Base-by-base conservation (phyloP, 2,113 vertebrate species). In the Merops nubicus region DNA sequence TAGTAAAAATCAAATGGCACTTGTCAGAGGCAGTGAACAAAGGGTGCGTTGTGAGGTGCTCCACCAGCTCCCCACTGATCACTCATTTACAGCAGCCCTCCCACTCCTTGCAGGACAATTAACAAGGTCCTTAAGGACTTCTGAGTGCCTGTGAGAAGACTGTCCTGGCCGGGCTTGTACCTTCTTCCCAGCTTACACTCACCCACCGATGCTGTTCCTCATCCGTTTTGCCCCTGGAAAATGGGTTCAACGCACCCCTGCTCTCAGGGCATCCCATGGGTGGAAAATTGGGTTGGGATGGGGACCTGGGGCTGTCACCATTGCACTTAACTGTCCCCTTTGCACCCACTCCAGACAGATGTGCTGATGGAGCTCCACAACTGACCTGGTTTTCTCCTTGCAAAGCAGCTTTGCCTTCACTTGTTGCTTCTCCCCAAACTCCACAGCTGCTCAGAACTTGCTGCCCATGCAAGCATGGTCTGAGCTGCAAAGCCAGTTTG, bases 131-230 rank as follows among this genome's bases (percentile, higher is more conserved):
- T 47, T 47, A 47, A 47, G 45, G 17, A 47, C 45, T 47, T 50
- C 45, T 47, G 45, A 47, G 45, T 47, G 3, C 25, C 38, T 31
- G 21, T 8, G 36, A 25, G 62, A 42, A 25, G 40, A 2, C 51
- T 51, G 22, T 56, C 67, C 47, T 67, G 57, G 40, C 36, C 60
- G 18, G 21, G 34, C 23, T 22, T 33, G 36, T 17, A 15, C 36
- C 73, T 85, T 40, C 40, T 21, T 47, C 40, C 63, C 70, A 70
- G 47, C 73, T 45, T 23, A 64, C 2, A 7, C 2, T 20, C 34
- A 12, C 12, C 43, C 0, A 0, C 3, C 33, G 86, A 36, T 1
- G 5, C 34, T 1, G 3, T 33, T 70, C 50, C 54, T 42, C 38
- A 17, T 2, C 60, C 51, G 4, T 34, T 79, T 28, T 79, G 48